A percentile compares a stretch with the other conserved stretches of the same genome.
These are phyloP conservation scores for Lynx canadensis DNA, from an alignment of 2,113 vertebrate species.

Conservation along the genomic window DNA sequence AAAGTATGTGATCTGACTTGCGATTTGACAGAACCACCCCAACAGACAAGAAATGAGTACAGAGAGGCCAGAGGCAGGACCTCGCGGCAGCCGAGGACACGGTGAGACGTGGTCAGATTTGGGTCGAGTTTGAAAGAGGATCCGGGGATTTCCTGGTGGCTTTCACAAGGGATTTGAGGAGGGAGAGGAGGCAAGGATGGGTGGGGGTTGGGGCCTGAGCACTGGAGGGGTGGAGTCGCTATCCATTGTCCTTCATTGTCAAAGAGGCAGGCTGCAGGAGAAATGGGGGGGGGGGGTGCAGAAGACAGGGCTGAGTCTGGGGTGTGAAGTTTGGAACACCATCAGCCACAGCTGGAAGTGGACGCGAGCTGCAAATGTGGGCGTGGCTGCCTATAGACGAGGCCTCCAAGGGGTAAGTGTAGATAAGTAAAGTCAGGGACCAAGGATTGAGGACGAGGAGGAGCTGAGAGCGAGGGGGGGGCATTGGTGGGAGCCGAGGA, in stretches of 20 bases:
- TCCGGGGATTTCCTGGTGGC: not conserved
- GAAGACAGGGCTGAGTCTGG: not conserved
- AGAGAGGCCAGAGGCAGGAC: not conserved
- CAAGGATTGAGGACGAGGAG: not conserved
- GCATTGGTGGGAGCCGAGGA: not conserved
- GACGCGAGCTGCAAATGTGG: rapidly evolving
- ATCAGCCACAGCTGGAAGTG: not conserved
- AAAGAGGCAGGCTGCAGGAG: not conserved
- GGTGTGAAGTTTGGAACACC: no score
- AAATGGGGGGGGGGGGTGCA: rapidly evolving
- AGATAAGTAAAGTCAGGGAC: not conserved
- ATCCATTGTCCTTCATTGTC: not conserved
- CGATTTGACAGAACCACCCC: not conserved
- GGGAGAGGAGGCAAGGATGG: not conserved
- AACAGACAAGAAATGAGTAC: not conserved
- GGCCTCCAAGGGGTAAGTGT: not conserved
- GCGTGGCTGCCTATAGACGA: rapidly evolving
- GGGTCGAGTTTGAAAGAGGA: not conserved
- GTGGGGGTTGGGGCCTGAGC: not conserved
- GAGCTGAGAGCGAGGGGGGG: not conserved
- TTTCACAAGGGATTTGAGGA: rapidly evolving
- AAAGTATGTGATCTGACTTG: not conserved
- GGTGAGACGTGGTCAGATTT: rapidly evolving
- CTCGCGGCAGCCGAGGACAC: rapidly evolving
- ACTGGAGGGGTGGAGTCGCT: no score